Evolutionary conservation across 1,140 invertebrate genomes (phyloP).

Genomic region (Caerostris darwini): DNA sequence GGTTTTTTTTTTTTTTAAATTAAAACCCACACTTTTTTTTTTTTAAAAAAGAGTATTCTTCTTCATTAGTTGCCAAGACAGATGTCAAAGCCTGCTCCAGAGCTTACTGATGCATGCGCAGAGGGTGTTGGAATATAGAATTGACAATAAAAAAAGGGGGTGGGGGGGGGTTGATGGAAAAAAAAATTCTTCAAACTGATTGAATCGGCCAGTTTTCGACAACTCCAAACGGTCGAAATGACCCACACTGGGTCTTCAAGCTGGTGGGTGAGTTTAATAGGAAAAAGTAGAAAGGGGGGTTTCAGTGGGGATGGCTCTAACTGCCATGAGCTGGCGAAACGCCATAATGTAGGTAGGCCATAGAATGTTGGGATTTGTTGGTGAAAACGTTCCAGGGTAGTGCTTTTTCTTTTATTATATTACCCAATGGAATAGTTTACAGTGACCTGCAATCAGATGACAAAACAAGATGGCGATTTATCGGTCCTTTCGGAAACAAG

Average conservation of each 20-base stretch:
- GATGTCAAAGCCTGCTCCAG: slow-evolving; percentile 23
- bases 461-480: slow-evolving; percentile 75
- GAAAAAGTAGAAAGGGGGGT: slow-evolving; percentile 20
- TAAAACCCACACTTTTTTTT: slow-evolving; percentile 14
- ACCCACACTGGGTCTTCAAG: slow-evolving; percentile 20
- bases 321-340: slow-evolving; percentile 61
- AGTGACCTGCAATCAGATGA: slow-evolving; percentile 72
- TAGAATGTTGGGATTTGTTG: slow-evolving; percentile 53
- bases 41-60: slow-evolving; percentile 18
- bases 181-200: slow-evolving; percentile 67
- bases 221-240: slow-evolving; percentile 51
- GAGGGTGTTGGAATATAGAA: slow-evolving; percentile 15
- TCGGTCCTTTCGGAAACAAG: slow-evolving; percentile 51
- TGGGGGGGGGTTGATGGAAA: neutral
- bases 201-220: slow-evolving; percentile 73
- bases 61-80: slow-evolving; percentile 51
- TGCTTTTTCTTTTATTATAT: slow-evolving; percentile 72
- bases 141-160: slow-evolving; percentile 33
- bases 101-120: neutral
- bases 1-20: neutral
- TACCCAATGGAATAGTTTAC: slow-evolving; percentile 74
- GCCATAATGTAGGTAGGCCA: slow-evolving; percentile 57
- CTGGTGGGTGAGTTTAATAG: slow-evolving; percentile 61
- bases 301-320: slow-evolving; percentile 46
- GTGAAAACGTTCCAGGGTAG: slow-evolving; percentile 28